Percentiles rank a stretch among this genome's conserved stretches.
Evolutionary conservation across 2,113 vertebrate genomes (phyloP).

Genomic region (Malurus cyaneus): DNA sequence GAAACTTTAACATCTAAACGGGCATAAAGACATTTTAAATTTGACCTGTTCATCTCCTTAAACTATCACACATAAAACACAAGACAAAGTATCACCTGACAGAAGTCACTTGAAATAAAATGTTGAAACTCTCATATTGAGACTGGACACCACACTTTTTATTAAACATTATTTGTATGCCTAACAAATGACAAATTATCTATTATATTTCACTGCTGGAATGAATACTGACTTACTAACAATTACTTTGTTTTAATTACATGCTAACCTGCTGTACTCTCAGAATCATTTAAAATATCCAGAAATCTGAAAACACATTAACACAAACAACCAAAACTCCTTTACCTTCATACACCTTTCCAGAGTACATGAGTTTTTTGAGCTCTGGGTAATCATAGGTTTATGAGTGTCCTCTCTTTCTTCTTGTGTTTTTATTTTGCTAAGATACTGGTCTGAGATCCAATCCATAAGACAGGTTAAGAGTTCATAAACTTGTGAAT

Average conservation of each 20-base stretch:
- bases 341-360: constrained; percentile 86
- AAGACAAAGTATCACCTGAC: neutral
- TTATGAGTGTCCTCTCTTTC: constrained; percentile 42
- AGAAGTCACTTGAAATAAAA: neutral
- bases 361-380: constrained; percentile 50
- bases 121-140: neutral
- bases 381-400: neutral
- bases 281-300: neutral
- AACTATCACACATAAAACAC: neutral
- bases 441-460: constrained; percentile 78
- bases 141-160: neutral
- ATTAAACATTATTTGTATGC: neutral
- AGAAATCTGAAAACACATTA: neutral
- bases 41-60: neutral
- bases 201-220: neutral
- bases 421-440: constrained; percentile 60
- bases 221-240: neutral
- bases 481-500: constrained; percentile 74
- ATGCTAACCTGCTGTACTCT: neutral
- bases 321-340: neutral
- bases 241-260: neutral
- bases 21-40: neutral
- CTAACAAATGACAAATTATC: neutral
- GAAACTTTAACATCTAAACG: neutral
- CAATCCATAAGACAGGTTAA: constrained; percentile 83